Evolutionary conservation across 2,888 invertebrate genomes (phyloP).

Genomic region (Clistopyga incitator): DNA sequence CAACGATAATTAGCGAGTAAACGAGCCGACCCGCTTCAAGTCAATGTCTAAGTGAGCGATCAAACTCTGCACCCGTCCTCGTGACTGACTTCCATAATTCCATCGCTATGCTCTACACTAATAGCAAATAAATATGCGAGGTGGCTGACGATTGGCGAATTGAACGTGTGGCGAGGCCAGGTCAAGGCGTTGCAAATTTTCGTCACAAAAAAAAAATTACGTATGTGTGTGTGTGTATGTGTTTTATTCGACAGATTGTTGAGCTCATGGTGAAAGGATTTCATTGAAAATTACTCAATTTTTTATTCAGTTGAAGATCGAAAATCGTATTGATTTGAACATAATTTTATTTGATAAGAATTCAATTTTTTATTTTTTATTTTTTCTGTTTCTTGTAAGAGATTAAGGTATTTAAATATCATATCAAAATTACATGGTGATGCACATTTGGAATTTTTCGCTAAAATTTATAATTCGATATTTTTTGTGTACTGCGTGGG

Average conservation of each 20-base stretch:
- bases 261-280: constrained; percentile 6
- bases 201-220: background rate
- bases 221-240: background rate
- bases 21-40: background rate
- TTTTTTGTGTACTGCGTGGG: background rate
- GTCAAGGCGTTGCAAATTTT: constrained; percentile 43
- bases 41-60: constrained; percentile 49
- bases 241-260: background rate
- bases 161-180: constrained; percentile 14
- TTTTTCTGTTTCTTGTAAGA: too few species aligned
- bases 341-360: too few species aligned
- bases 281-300: background rate
- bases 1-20: constrained; percentile 36
- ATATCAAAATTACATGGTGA: too few species aligned
- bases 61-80: constrained; percentile 29
- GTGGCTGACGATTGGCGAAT: constrained; percentile 10
- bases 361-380: too few species aligned
- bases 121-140: background rate
- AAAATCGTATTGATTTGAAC: too few species aligned
- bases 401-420: too few species aligned
- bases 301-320: too few species aligned
- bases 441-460: too few species aligned
- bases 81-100: constrained; percentile 44
- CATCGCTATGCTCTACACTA: background rate
- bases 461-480: too few species aligned